Evolutionary conservation across 2,113 vertebrate species (phyloP), one percentile per base, ranked within the genome.

Genomic region (Falco punctatus): DNA sequence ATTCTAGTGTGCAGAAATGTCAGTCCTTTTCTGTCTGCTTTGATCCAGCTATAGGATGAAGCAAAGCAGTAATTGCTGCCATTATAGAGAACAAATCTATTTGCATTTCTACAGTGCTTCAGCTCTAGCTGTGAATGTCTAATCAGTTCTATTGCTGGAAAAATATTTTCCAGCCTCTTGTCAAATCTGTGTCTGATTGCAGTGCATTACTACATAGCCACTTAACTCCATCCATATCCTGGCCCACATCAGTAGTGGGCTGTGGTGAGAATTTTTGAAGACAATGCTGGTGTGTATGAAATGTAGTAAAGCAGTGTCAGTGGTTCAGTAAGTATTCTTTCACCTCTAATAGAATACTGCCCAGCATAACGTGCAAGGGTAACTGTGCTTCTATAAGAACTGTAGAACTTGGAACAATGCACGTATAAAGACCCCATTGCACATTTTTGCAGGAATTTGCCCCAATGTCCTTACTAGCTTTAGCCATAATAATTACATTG

Each of bases 11-110:
- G 83, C 92, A 94, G 61, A 94, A 97, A 80, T 35, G 54, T 77
- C 88, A 90, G n/a, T 73, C 57, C 38, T 88, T 94, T 87, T 91
- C 86, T 91, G 13, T 70, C 48, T 78, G 65, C 92, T 97, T 96
- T 96, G 75, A 97, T 95, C 73, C 84, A 94, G 51, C 80, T 73
- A 93, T 93, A 90, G 81, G 84, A 85, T 82, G 62, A 93, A 93
- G 95, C 27, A 94, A 93, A 95, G 93, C 84, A 86, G 87, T 97
- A 96, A 97, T 95, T 95, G 87, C 80, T 95, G 80, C 80, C 88
- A 95, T 97, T 97, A 94, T 32, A 80, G 66, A 71, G 91, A 95
- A 89, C 91, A 92, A 93, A 93, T 77, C 77, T 92, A 89, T 96
- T 96, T 96, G 90, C 95, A 95, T 97, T 97, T 97, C 95, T 85